Evolutionary conservation across 2,797 vertebrate genomes (phyloP).

Genomic region (Lemur catta): DNA sequence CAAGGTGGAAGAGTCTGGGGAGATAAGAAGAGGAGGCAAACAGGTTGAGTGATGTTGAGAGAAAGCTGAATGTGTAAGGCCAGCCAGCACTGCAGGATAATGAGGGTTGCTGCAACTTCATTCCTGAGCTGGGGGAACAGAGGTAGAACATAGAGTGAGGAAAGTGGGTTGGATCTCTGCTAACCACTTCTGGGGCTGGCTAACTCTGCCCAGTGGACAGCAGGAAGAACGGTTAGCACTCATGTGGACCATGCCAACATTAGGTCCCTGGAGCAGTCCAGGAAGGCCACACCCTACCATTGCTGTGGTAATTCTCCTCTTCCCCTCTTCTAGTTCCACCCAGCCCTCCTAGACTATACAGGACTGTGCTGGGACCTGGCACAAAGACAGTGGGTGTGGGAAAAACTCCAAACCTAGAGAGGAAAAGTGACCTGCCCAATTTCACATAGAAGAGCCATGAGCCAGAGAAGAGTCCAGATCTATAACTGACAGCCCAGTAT

Average conservation of each 20-base stretch:
- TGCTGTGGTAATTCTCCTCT: background rate
- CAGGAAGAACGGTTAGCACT: background rate
- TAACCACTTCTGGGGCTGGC: background rate
- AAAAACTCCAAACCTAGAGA: background rate
- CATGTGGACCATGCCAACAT: too few relatives aligned
- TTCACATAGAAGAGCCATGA: background rate
- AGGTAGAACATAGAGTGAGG: background rate
- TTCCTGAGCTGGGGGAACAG: background rate
- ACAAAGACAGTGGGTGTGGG: background rate
- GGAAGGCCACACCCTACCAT: background rate
- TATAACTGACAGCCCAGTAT: background rate
- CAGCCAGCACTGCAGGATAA: background rate
- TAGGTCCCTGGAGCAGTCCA: background rate
- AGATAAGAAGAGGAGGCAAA: background rate
- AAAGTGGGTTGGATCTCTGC: background rate
- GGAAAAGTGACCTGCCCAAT: too few relatives aligned
- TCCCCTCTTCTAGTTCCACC: background rate
- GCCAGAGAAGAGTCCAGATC: background rate
- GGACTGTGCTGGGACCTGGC: background rate
- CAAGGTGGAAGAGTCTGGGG: background rate
- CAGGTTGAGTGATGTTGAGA: background rate
- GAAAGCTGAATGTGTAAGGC: background rate
- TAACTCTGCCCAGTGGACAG: background rate
- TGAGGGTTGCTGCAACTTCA: background rate
- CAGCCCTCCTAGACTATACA: background rate